phyloP scores from a whole-genome alignment of 2,797 vertebrate genomes.

The Hephaestus fuliginosus region DNA sequence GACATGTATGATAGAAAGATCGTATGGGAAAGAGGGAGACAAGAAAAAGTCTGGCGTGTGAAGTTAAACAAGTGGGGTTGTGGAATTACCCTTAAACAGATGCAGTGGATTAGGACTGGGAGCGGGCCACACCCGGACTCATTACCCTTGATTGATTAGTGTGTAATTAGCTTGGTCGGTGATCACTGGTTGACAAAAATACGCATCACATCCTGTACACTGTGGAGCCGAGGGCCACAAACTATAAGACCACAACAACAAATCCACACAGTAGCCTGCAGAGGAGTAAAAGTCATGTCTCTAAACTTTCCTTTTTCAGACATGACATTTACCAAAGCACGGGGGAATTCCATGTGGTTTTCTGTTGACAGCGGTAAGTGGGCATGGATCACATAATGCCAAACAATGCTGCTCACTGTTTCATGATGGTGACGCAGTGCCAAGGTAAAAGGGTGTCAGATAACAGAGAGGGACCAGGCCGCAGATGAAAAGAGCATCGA shows the following conservation, averaged over 20 bases:
- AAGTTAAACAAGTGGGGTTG: constrained; percentile 67
- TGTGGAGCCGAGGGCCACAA: constrained; percentile 39
- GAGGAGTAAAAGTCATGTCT: constrained; percentile 34
- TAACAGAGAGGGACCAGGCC: constrained; percentile 38
- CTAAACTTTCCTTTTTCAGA: constrained; percentile 54
- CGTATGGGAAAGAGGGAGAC: constrained; percentile 32
- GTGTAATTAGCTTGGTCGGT: constrained; percentile 79
- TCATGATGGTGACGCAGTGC: constrained; percentile 28
- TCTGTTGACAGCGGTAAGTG: constrained; percentile 67
- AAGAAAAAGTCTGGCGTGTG: constrained; percentile 61
- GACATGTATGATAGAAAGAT: constrained; percentile 29
- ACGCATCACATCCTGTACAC: constrained; percentile 55
- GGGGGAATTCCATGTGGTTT: constrained; percentile 77
- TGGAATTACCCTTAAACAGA: constrained; percentile 68
- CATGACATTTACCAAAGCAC: constrained; percentile 65
- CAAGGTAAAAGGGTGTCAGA: constrained; percentile 54
- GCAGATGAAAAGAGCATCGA: constrained; percentile 5
- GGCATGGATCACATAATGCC: constrained; percentile 56
- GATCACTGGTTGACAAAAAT: constrained; percentile 80
- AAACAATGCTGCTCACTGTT: constrained; percentile 67
- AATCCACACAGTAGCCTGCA: constrained; percentile 54
- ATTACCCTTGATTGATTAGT: constrained; percentile 82
- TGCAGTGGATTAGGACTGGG: constrained; percentile 65
- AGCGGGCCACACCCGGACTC: constrained; percentile 76
- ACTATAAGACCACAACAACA: constrained; percentile 46